Conservation (phyloP, 1,140 invertebrate genomes). For the Eubasilissa regina region DNA sequence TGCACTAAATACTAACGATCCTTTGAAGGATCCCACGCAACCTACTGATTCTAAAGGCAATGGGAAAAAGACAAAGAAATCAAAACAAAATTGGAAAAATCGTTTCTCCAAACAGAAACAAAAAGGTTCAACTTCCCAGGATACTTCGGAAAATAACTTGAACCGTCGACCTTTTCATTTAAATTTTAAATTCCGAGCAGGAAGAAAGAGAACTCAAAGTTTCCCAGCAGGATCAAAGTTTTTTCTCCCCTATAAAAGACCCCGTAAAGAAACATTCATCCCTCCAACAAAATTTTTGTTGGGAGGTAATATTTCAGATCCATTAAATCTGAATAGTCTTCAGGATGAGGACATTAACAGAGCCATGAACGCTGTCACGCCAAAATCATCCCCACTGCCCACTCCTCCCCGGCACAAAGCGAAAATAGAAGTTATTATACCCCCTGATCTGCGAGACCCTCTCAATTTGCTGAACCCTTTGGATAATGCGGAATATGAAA, state of each 20-base stretch:
- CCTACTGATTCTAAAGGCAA: slow-evolving; percentile 39
- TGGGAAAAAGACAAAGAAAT: slow-evolving; percentile 60
- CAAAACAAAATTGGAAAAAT: slow-evolving; percentile 69
- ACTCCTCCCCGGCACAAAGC: slow-evolving; percentile 87
- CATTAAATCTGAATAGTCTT: slow-evolving; percentile 93
- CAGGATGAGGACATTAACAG: slow-evolving; percentile 90
- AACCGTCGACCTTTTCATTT: slow-evolving; percentile 66
- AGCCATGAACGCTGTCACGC: slow-evolving; percentile 90
- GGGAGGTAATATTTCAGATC: slow-evolving; percentile 96
- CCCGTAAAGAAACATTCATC: slow-evolving; percentile 82
- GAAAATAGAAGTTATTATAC: slow-evolving; percentile 92
- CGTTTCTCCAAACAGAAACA: slow-evolving; percentile 68
- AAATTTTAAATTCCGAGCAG: slow-evolving; percentile 64
- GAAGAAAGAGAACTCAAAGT: slow-evolving; percentile 68
- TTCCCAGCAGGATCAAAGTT: slow-evolving; percentile 73
- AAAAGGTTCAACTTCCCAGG: slow-evolving; percentile 62
- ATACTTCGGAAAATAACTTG: slow-evolving; percentile 65
- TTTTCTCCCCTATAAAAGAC: slow-evolving; percentile 77
- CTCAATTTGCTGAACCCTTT: slow-evolving; percentile 87
- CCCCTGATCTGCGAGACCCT: slow-evolving; percentile 93
- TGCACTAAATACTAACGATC: slow-evolving; percentile 33
- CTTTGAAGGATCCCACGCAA: slow-evolving; percentile 7
- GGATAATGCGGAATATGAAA: slow-evolving; percentile 87
- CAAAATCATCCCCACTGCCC: slow-evolving; percentile 90
- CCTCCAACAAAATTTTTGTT: slow-evolving; percentile 94